Base-by-base conservation (phyloP, 2,797 vertebrate species). In the Gila robusta region DNA sequence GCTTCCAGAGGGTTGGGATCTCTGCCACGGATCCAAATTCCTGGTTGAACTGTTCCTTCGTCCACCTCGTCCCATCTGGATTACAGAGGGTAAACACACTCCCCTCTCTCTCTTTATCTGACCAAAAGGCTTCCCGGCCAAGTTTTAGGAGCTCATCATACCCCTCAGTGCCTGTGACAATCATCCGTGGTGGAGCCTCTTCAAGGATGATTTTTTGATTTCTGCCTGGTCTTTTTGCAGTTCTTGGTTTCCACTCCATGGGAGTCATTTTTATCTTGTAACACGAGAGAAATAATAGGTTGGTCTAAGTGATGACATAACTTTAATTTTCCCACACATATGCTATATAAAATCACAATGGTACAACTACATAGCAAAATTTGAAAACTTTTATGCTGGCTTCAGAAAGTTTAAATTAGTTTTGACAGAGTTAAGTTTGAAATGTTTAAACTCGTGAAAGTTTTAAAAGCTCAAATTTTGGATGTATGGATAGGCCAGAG, bases 31-130 rank as follows among this genome's bases (percentile, higher is more conserved):
- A 56, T 26, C 21, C 76, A 79, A 17, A 79, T 79, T 79, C 76
- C 21, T 56, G 54, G 21, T n/a, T 1, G 8, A 79, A 79, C 21
- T 78, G 54, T 52, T 79, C 76, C 32, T 79, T 79, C 11, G 32
- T 79, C 32, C 76, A 79, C 76, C 76, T 39, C 5, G 28, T 77
- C 35, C 52, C 32, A 79, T 79, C 52, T 59, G 76, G 5, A 1
- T 59, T 21, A 32, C 76, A 79, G 28, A 79, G 54, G 39, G 49
- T 77, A 56, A 56, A 39, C 32, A 32, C 35, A 62, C 52, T 62
- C 19, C 52, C 56, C 49, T 62, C 56, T 78, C 28, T 79, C 37
- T 79, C 32, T 10, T 26, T 5, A 2, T 59, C 52, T 11, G 28
- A 9, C 52, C 76, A 78, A 59, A 78, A 78, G 39, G 19, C 21